Conservation (phyloP, 1,140 invertebrate genomes). For the Acromyrmex echinatior region DNA sequence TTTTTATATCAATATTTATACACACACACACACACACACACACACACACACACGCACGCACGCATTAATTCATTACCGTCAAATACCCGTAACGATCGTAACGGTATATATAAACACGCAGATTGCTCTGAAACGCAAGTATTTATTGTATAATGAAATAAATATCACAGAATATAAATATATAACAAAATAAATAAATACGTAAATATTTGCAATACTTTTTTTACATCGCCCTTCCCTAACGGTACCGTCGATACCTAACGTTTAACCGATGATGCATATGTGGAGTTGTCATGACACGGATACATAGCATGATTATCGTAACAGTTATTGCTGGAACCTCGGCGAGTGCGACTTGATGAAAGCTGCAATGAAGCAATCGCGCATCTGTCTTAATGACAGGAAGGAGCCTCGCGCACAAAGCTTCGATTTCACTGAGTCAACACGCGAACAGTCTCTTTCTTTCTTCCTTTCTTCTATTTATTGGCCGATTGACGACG, state of each 20-base stretch:
- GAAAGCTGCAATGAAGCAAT: constrained; percentile 58
- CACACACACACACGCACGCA: too few relatives aligned
- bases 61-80: constrained; percentile 2
- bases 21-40: not conserved
- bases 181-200: constrained; percentile 10
- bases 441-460: constrained; percentile 1
- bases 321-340: constrained; percentile 24
- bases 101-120: not conserved
- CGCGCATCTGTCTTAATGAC: constrained; percentile 47
- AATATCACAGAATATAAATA: not conserved
- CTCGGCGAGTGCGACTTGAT: constrained; percentile 12
- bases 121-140: not conserved
- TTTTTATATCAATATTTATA: constrained; percentile 11
- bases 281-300: constrained; percentile 9
- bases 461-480: not conserved
- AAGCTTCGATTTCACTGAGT: constrained; percentile 53
- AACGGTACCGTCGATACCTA: not conserved
- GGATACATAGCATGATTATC: not conserved
- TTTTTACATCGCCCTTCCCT: not conserved
- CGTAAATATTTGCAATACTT: not conserved
- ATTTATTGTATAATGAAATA: not conserved
- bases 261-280: not conserved
- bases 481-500: constrained; percentile 62
- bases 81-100: not conserved
- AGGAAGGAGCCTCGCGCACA: constrained; percentile 39